These are phyloP conservation scores for Brachyrhaphis roseni DNA, from an alignment of 2,797 vertebrate species.

Conservation along the genomic window DNA sequence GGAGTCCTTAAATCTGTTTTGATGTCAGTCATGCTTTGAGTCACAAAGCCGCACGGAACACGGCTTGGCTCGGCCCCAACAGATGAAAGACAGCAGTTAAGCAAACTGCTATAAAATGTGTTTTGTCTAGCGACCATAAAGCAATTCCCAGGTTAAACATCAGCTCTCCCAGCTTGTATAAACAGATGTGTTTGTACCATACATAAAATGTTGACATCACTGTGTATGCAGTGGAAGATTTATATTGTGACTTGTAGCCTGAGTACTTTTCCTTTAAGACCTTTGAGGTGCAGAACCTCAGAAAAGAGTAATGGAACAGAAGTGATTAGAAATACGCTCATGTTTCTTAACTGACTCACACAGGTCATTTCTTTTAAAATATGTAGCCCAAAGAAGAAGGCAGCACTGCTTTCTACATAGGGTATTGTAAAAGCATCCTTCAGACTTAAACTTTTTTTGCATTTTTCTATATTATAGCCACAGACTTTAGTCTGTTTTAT, in stretches of 20 bases:
- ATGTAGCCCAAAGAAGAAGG: not conserved
- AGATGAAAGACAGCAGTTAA: conserved; percentile 57
- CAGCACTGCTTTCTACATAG: not conserved
- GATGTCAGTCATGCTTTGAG: conserved; percentile 22
- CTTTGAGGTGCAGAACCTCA: conserved; percentile 35
- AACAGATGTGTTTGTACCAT: conserved; percentile 50
- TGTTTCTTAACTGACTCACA: not conserved
- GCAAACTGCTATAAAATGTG: conserved; percentile 60
- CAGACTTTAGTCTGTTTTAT: not conserved
- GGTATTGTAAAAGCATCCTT: not conserved
- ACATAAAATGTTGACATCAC: conserved; percentile 54
- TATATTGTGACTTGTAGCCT: conserved; percentile 19
- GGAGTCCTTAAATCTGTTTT: not conserved
- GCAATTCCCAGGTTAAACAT: conserved; percentile 69
- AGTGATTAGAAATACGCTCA: not conserved
- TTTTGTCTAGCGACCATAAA: conserved; percentile 69
- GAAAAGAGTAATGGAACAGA: conserved; percentile 19
- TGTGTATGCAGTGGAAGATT: conserved; percentile 41
- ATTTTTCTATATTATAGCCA: not conserved
- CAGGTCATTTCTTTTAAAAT: not conserved
- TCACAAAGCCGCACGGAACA: conserved; percentile 9
- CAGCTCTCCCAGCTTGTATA: conserved; percentile 54
- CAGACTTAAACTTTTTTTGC: not conserved
- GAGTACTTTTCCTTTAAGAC: conserved; percentile 53
- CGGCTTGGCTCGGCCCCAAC: not conserved